Evolutionary conservation across 2,113 vertebrate species (phyloP).

Genomic region (Oreochromis niloticus): DNA sequence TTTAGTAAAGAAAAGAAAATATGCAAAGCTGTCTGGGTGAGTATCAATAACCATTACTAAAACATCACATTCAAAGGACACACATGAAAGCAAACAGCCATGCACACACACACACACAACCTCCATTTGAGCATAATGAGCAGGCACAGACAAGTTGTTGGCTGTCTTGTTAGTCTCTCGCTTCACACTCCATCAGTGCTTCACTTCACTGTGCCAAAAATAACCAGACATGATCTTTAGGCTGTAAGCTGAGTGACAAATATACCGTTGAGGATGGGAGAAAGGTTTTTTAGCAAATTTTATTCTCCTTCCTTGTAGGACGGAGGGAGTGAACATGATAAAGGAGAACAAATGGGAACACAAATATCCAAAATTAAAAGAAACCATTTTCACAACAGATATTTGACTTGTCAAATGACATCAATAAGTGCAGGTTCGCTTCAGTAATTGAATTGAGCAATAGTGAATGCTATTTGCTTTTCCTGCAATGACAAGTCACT

Average conservation of each 20-base stretch:
- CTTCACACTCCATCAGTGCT: not conserved
- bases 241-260: not conserved
- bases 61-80: not conserved
- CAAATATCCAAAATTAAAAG: not conserved
- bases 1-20: not conserved
- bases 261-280: not conserved
- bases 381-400: not conserved
- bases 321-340: not conserved
- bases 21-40: not conserved
- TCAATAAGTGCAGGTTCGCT: not conserved
- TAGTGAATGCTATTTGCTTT: not conserved
- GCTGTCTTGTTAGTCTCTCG: not conserved
- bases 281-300: not conserved
- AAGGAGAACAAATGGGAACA: not conserved
- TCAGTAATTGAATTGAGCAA: not conserved
- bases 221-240: not conserved
- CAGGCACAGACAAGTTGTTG: not conserved
- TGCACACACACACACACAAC: not conserved
- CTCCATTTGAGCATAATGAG: not conserved
- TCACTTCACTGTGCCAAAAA: not conserved
- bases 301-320: not conserved
- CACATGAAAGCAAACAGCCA: not conserved
- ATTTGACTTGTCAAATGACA: not conserved
- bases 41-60: not conserved
- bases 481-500: not conserved